Evolutionary conservation across 2,888 invertebrate species (phyloP), one percentile per base, ranked within the genome.

Genomic region (Metacarcinus magister): DNA sequence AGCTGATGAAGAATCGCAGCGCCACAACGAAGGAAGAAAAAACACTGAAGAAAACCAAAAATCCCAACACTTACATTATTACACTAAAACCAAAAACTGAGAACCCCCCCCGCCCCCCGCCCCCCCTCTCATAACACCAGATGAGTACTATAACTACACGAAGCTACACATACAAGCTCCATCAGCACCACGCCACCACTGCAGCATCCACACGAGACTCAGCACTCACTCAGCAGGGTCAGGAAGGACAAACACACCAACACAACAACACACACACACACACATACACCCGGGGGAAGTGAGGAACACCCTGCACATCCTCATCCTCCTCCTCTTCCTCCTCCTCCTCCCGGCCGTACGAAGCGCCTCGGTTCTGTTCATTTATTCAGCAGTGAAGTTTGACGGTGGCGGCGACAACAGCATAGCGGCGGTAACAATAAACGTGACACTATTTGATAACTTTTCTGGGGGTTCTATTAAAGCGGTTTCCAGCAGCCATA

Each of bases 381-480:
- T 44, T 39, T 60, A 93, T 44, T 60, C 54, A 39, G 48, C 60
- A 16, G 28, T 39, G 93, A 93, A 54, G 93, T 48, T 60, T 39
- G 44, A 54, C 44, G 39, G 54, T 28, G 39, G n/a, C 16, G 39
- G 60, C n/a, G 67, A 67, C 67, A 67, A 67, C 67, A 67, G 67
- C 67, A n/a, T n/a, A 39, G 54, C n/a, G 60, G 54, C n/a, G 60
- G 93, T 16, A 91, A 48, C 46, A 91, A 91, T 44, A 91, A 48
- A 93, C 48, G 48, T 44, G 39, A 44, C 39, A 46, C 39, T 44
- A 44, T 91, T 91, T 91, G 91, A 91, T 91, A 48, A 91, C 91
- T 91, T 60, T 93, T 19, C 60, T 19, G 44, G 43, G 82, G 60
- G 93, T 93, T 75, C 75, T 75, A 93, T 75, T 93, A 75, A 93